Evolutionary conservation across 1,140 invertebrate genomes (phyloP).

Genomic region (Halyomorpha halys): DNA sequence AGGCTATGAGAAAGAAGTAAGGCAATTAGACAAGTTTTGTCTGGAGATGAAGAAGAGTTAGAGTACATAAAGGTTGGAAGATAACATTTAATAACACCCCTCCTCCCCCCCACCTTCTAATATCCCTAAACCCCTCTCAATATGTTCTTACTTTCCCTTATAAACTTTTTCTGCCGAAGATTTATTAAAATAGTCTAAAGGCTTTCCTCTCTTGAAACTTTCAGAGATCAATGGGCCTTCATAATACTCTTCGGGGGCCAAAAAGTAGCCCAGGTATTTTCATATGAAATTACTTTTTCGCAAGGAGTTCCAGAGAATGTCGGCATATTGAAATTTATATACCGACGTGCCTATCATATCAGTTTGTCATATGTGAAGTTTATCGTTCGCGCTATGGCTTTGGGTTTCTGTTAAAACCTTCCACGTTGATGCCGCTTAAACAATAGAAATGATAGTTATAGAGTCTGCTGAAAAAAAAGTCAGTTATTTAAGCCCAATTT

Average conservation of each 20-base stretch:
- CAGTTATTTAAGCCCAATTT: too few species aligned
- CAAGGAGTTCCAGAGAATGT: background rate
- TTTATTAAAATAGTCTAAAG: conserved; percentile 19
- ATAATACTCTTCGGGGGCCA: background rate
- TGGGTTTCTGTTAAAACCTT: too few species aligned
- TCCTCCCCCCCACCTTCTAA: background rate
- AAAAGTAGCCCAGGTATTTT: conserved; percentile 8
- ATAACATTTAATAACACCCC: background rate
- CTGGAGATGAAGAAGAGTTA: too few species aligned
- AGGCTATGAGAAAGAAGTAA: too few species aligned
- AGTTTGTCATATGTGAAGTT: too few species aligned
- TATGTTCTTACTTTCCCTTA: conserved; percentile 15
- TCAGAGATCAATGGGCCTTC: conserved; percentile 4
- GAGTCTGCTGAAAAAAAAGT: too few species aligned
- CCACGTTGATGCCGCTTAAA: too few species aligned
- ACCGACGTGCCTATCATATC: too few species aligned
- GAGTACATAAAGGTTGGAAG: conserved; percentile 7
- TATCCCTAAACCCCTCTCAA: conserved; percentile 7
- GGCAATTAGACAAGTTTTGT: too few species aligned
- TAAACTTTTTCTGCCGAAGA: conserved; percentile 19
- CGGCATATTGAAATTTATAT: background rate
- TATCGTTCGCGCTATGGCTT: too few species aligned
- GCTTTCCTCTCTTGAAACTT: conserved; percentile 14
- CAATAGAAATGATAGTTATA: too few species aligned
- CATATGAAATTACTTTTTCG: conserved; percentile 16